phyloP scores from a whole-genome alignment of 1,140 invertebrate species.

The Lamellibrachia luymesi region DNA sequence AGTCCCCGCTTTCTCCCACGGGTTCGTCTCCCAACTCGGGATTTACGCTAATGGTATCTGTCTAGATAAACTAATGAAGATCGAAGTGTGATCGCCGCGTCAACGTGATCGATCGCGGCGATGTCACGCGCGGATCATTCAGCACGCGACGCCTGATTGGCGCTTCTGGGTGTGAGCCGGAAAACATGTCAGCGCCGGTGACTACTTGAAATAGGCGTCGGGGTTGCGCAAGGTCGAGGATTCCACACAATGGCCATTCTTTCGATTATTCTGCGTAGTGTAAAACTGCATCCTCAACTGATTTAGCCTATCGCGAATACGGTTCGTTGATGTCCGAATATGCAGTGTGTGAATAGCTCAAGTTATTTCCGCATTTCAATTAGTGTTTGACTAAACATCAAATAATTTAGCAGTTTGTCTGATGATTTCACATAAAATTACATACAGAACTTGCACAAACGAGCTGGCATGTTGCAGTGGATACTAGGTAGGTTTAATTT shows the following conservation, averaged over 20 bases:
- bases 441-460: too few relatives aligned
- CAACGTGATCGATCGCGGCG: neutral
- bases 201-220: neutral
- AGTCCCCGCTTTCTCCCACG: neutral
- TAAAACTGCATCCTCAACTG: too few relatives aligned
- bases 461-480: too few relatives aligned
- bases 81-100: neutral
- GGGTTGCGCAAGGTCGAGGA: neutral
- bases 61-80: conserved; percentile 1
- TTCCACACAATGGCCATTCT: neutral
- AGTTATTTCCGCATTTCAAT: too few relatives aligned
- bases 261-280: neutral
- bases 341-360: too few relatives aligned
- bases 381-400: too few relatives aligned
- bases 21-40: neutral
- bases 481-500: too few relatives aligned
- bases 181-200: neutral
- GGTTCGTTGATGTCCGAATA: too few relatives aligned
- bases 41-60: neutral
- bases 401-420: too few relatives aligned
- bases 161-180: neutral
- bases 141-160: neutral
- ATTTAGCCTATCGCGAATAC: too few relatives aligned
- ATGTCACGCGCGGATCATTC: neutral
- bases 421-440: too few relatives aligned